A percentile compares a stretch with the other conserved stretches of the same genome.
These are phyloP conservation scores for Artibeus jamaicensis DNA, from an alignment of 2,797 vertebrate genomes.

Conservation along the genomic window DNA sequence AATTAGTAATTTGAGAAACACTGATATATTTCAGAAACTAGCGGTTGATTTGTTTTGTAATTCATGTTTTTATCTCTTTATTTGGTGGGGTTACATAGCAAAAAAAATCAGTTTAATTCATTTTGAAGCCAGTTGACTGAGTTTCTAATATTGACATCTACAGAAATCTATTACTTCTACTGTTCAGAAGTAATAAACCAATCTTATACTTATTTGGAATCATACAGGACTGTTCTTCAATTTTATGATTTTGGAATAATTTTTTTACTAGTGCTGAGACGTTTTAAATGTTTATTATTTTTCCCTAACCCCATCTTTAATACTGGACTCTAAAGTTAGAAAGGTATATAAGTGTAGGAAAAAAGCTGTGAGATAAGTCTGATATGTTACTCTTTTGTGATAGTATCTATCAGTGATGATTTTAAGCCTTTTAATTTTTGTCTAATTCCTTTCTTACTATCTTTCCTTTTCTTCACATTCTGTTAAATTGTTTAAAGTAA, in stretches of 20 bases:
- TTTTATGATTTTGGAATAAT: neutral
- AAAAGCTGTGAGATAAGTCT: neutral
- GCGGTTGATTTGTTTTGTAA: neutral
- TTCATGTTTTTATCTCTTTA: neutral
- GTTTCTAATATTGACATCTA: neutral
- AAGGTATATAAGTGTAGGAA: neutral
- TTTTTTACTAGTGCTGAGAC: neutral
- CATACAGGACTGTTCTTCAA: neutral
- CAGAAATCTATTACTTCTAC: neutral
- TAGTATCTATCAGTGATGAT: neutral
- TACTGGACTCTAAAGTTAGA: neutral
- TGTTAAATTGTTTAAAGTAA: neutral
- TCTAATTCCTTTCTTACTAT: neutral
- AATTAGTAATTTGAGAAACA: neutral
- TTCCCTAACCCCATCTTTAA: neutral
- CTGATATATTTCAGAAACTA: neutral
- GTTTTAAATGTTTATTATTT: neutral
- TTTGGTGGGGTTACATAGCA: neutral
- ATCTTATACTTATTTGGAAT: neutral
- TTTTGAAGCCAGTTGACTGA: neutral
- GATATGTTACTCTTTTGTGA: neutral
- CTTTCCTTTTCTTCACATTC: neutral
- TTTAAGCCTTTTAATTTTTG: neutral
- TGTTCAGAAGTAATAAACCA: neutral
- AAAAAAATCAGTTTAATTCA: neutral